phyloP scores from a whole-genome alignment of 2,113 vertebrate genomes.

The Australoheros scitulus region DNA sequence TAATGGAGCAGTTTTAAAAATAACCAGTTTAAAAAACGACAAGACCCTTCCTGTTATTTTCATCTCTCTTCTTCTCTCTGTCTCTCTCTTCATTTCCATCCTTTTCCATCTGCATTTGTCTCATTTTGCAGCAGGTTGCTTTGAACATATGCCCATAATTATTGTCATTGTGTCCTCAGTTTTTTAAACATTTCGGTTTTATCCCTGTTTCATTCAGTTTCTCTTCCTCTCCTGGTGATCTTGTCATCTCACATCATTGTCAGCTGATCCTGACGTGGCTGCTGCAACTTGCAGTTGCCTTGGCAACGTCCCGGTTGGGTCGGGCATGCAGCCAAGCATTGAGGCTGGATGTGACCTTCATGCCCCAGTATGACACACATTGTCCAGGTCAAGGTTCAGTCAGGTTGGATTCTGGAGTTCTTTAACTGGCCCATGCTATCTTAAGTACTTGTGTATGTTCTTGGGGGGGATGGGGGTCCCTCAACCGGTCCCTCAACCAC shows the following conservation, averaged over 20 bases:
- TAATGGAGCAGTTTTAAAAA: slow-evolving; percentile 34
- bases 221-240: slow-evolving; percentile 12
- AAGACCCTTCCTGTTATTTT: background rate
- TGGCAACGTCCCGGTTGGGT: slow-evolving; percentile 35
- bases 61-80: no score
- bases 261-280: slow-evolving; percentile 44
- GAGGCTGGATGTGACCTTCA: slow-evolving; percentile 18
- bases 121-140: background rate
- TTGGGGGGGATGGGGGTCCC: no score
- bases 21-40: slow-evolving; percentile 1
- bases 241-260: slow-evolving; percentile 58
- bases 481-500: no score
- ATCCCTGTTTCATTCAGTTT: background rate
- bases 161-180: background rate
- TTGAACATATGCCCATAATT: background rate
- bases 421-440: background rate
- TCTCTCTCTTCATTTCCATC: background rate
- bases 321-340: background rate
- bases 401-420: background rate
- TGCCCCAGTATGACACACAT: background rate
- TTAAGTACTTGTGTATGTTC: background rate
- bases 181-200: slow-evolving; percentile 14
- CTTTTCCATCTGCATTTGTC: background rate
- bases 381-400: slow-evolving; percentile 17
- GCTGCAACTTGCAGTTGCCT: slow-evolving; percentile 42